Base-by-base conservation (phyloP, 2,113 vertebrate genomes). In the Chauna torquata region DNA sequence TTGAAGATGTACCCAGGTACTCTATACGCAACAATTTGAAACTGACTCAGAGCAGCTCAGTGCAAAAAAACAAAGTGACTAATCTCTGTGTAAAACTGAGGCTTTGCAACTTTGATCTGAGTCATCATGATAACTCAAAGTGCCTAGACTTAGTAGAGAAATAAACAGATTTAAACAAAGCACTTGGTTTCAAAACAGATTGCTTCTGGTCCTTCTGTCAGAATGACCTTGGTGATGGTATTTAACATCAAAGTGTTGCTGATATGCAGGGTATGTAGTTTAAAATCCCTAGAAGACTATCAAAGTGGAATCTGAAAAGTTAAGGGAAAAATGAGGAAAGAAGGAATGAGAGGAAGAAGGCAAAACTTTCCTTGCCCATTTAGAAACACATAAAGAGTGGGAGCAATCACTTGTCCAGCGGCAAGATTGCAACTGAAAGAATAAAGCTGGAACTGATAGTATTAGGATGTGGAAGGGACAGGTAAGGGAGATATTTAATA, bases 11-110 rank as follows among this genome's bases (percentile, higher is more conserved):
- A 89, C 81, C 25, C 71, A 90, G 90, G 88, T 92, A 93, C 70
- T 94, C 44, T 19, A 2, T 77, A 80, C 79, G 58, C 71, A 94
- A 52, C 90, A 89, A 90, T 88, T 65, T 85, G 94, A 64, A 91
- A 88, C 87, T 96, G 93, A 97, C 85, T 97, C 96, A 96, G 92
- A 96, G 59, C 50, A 80, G 82, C 83, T 89, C 80, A 58, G 83
- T 85, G 74, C 87, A 92, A 87, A 95, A 97, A 92, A 96, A 92
- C 95, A 97, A 93, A 91, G 44, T 94, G 96, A 97, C 89, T 96
- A 92, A 95, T 93, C 95, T 95, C 91, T 91, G 82, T 74, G 87
- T 85, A 93, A 77, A 86, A 80, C 36, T 30, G 68, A 90, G 91
- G 54, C 75, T 95, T 94, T 95, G 92, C 75, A 86, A 80, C 82